Evolutionary conservation across 2,797 vertebrate species (phyloP), one percentile per base, ranked within the genome.

Genomic region (Fringilla coelebs): DNA sequence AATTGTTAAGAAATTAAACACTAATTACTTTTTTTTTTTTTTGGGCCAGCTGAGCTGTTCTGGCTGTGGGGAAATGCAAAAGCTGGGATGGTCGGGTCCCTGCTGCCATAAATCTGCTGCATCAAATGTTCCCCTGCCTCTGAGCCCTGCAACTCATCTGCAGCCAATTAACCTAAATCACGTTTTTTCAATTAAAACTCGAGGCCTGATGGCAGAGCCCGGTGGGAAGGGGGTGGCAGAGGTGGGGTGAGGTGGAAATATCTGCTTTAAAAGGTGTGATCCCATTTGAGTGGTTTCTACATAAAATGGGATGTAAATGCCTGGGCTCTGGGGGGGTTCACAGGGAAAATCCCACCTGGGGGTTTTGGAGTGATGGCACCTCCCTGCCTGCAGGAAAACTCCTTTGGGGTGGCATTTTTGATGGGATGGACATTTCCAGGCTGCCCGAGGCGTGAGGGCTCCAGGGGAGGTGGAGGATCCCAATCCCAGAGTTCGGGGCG

Each of bases 1-100:
- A 98, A 97, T 97, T 96, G 97, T 97, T 97, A 97, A 98, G 97
- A 98, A 98, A 97, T 98, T 98, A 98, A 98, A 97, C 96, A 96
- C 97, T 98, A 97, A 98, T 98, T 98, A 95, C 93, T 96, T 96
- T 94, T 95, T 95, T 93, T 72, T 15, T 71, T 43, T 55, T 40
- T 52, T 68, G 43, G 78, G 93, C 94, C 68, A 85, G 95, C 97
- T 96, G 97, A 97, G 92, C 95, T 94, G 92, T 92, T 95, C 49
- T 96, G 96, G 97, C 97, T 63, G 26, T 0, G 17, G 96, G 72
- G 90, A 97, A 96, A 91, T 95, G 95, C 89, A 92, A 22, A 93
- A 65, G 12, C 17, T 45, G 84, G 94, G 94, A 90, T 83, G 93
- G 90, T 58, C 34, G 91, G 83, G 90, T 92, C 95, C 79, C 82